A percentile compares a stretch with the other conserved stretches of the same genome.
These are phyloP conservation scores for Zaprionus nigranus DNA, from an alignment of 1,140 invertebrate species.

Conservation along the genomic window DNA sequence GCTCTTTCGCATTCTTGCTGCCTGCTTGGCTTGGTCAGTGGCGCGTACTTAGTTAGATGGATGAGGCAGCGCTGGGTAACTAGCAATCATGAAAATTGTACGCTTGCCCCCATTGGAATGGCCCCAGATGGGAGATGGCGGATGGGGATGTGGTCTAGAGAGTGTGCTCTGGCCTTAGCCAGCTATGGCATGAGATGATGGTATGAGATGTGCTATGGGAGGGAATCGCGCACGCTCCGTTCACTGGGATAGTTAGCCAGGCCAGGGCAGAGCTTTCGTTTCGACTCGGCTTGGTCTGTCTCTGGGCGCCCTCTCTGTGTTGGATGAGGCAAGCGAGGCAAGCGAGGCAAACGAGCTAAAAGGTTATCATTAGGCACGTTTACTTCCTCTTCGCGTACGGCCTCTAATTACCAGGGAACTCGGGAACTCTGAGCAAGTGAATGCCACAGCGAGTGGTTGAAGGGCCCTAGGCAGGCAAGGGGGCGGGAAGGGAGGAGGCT, in stretches of 20 bases:
- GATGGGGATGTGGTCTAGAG: not conserved
- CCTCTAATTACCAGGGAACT: constrained; percentile 65
- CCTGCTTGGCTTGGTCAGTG: constrained; percentile 59
- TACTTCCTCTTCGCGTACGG: constrained; percentile 59
- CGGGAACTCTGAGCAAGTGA: constrained; percentile 37
- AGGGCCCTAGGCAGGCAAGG: not conserved
- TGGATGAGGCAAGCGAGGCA: constrained; percentile 22
- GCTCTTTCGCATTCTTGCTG: constrained; percentile 28
- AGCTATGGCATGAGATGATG: not conserved
- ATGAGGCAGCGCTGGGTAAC: constrained; percentile 55
- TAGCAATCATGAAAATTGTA: constrained; percentile 80
- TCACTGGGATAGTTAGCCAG: constrained; percentile 7
- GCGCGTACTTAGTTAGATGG: constrained; percentile 74
- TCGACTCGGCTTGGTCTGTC: not conserved
- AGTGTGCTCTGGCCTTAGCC: not conserved
- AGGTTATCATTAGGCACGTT: constrained; percentile 81
- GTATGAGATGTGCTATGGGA: constrained; percentile 4
- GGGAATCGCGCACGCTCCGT: constrained; percentile 3
- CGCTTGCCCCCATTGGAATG: constrained; percentile 41
- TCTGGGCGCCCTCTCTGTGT: constrained; percentile 35
- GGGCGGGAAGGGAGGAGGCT: not conserved
- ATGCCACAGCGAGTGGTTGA: constrained; percentile 49
- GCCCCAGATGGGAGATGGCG: not conserved
- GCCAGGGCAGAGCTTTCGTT: constrained; percentile 30
- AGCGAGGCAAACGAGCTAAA: constrained; percentile 57